A percentile compares a stretch with the other conserved stretches of the same genome.
phyloP scores from a whole-genome alignment of 2,797 vertebrate species.

The Carcharodon carcharias region DNA sequence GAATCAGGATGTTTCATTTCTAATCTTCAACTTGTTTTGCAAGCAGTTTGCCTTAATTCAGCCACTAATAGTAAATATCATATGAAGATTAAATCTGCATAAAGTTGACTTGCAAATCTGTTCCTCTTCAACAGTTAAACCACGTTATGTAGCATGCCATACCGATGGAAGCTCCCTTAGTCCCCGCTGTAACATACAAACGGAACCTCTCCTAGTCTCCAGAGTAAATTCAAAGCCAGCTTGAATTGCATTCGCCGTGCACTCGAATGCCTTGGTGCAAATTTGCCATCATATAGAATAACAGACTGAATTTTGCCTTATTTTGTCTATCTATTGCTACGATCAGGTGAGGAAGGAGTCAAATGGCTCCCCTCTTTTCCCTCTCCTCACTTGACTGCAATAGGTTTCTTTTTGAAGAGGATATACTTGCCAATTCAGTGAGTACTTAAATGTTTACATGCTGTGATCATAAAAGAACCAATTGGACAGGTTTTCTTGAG shows the following conservation, averaged over 20 bases:
- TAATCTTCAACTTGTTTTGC: background rate
- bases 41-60: background rate
- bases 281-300: background rate
- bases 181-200: background rate
- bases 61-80: background rate
- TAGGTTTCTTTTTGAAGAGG: no score
- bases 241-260: background rate
- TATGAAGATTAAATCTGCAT: background rate
- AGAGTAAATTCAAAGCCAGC: background rate
- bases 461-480: no score
- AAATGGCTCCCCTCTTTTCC: no score
- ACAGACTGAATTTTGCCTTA: background rate
- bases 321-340: background rate
- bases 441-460: no score
- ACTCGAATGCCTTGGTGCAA: background rate
- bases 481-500: no score
- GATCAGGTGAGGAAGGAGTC: no score
- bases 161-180: background rate
- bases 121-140: background rate
- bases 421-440: no score
- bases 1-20: background rate
- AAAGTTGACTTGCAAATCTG: background rate
- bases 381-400: no score
- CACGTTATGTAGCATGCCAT: background rate
- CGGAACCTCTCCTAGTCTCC: background rate